phyloP scores from a whole-genome alignment of 2,113 vertebrate species.

The Antennarius striatus region DNA sequence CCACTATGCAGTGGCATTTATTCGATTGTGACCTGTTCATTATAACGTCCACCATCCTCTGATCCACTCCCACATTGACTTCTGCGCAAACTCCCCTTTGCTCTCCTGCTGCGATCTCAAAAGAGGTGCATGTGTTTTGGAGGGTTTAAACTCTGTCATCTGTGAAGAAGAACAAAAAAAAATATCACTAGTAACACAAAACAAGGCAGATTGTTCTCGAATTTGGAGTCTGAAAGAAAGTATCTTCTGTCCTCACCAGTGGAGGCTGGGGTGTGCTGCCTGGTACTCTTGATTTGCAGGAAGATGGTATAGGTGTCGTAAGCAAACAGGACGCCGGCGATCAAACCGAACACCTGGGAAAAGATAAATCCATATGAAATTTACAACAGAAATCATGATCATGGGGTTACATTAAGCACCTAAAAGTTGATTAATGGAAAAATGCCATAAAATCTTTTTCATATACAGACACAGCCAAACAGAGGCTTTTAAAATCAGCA shows the following conservation, averaged over 20 bases:
- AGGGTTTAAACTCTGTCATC: slow-evolving; percentile 65
- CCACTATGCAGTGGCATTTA: slow-evolving; percentile 14
- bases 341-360: slow-evolving; percentile 75
- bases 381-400: too few species aligned
- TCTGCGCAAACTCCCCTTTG: slow-evolving; percentile 37
- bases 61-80: slow-evolving; percentile 18
- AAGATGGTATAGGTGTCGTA: slow-evolving; percentile 76
- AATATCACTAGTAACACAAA: neutral
- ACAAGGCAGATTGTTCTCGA: neutral
- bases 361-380: neutral
- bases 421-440: too few species aligned
- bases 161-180: slow-evolving; percentile 42
- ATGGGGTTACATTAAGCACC: too few species aligned
- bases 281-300: slow-evolving; percentile 49
- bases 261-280: slow-evolving; percentile 56
- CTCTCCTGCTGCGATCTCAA: slow-evolving; percentile 30
- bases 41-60: slow-evolving; percentile 43
- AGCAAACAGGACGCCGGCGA: slow-evolving; percentile 74
- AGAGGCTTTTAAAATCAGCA: too few species aligned
- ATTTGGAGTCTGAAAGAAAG: neutral
- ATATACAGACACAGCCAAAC: too few species aligned
- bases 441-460: too few species aligned
- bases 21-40: slow-evolving; percentile 49
- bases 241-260: slow-evolving; percentile 52
- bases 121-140: slow-evolving; percentile 4